These are phyloP conservation scores for Eupithecia insigniata DNA, from an alignment of 2,888 invertebrate species.

Conservation along the genomic window DNA sequence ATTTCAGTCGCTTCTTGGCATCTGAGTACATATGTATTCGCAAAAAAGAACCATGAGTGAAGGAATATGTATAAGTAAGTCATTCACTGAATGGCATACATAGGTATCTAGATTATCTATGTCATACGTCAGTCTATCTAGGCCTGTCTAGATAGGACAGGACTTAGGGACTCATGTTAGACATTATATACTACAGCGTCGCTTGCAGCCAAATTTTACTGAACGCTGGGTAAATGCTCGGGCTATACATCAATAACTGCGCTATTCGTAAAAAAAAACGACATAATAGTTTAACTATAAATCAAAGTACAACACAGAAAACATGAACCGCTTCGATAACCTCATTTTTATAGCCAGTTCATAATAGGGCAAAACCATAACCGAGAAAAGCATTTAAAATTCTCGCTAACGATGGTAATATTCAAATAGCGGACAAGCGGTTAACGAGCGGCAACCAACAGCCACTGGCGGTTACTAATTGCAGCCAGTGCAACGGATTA, in stretches of 20 bases:
- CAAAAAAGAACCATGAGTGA: too few species aligned
- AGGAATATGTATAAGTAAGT: too few species aligned
- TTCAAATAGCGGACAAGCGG: background rate
- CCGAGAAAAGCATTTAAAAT: background rate
- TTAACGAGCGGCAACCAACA: constrained; percentile 3
- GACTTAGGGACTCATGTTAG: too few species aligned
- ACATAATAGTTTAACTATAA: background rate
- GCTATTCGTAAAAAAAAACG: background rate
- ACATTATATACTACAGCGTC: too few species aligned
- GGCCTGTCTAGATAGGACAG: too few species aligned
- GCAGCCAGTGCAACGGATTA: constrained; percentile 1
- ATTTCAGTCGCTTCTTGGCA: too few species aligned
- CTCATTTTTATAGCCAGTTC: background rate
- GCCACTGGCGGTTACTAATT: constrained; percentile 3
- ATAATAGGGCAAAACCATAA: constrained; percentile 2
- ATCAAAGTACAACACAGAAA: background rate
- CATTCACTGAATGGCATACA: too few species aligned
- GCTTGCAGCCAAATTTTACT: background rate
- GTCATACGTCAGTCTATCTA: too few species aligned
- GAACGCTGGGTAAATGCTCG: background rate
- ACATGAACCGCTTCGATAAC: background rate
- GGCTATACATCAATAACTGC: too few species aligned
- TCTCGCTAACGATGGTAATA: background rate
- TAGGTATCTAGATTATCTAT: too few species aligned
- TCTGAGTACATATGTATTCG: too few species aligned